Evolutionary conservation across 2,797 vertebrate species (phyloP).

Genomic region (Pteropus rufus): DNA sequence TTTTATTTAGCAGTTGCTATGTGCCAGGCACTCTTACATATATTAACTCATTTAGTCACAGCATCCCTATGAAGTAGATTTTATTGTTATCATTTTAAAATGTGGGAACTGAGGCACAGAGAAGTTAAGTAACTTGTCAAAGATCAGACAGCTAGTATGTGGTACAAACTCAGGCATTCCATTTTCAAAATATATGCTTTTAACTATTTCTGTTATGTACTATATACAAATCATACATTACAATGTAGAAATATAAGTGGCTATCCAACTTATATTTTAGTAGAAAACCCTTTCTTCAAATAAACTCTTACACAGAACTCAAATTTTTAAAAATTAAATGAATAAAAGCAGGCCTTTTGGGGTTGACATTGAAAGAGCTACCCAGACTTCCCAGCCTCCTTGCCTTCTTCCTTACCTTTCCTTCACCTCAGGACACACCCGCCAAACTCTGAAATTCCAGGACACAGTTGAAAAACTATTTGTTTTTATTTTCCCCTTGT

Average conservation of each 20-base stretch:
- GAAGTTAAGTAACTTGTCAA: neutral
- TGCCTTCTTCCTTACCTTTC: neutral
- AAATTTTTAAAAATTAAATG: neutral
- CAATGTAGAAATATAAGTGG: neutral
- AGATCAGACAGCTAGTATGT: neutral
- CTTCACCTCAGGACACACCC: neutral
- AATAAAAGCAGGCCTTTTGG: neutral
- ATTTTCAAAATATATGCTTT: neutral
- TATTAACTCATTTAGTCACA: neutral
- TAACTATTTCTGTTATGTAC: neutral
- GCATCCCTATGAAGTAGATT: neutral
- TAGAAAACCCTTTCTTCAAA: conserved; percentile 14
- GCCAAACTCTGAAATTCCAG: neutral
- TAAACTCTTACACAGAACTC: neutral
- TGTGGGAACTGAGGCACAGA: neutral
- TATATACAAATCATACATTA: neutral
- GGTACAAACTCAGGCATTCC: neutral
- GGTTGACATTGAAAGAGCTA: neutral
- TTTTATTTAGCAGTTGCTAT: neutral
- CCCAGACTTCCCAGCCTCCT: neutral
- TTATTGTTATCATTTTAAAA: neutral
- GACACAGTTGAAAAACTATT: neutral
- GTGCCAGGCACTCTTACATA: neutral
- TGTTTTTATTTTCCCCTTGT: neutral
- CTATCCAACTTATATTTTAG: conserved; percentile 7